Base-by-base conservation (phyloP, 2,888 invertebrate species). In the Drosophila vallismaia region DNA sequence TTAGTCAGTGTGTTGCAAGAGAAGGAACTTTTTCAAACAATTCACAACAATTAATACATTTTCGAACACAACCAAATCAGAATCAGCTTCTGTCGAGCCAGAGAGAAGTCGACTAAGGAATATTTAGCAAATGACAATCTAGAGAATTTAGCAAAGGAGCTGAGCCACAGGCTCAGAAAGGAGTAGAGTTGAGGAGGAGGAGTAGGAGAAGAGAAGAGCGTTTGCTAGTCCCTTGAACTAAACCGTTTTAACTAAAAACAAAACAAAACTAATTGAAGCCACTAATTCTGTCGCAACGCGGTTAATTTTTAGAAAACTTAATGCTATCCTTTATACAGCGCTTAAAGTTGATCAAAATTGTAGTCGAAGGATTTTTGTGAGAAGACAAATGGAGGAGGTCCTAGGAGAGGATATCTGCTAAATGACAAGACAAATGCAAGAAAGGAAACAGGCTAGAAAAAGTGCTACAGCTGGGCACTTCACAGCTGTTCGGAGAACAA, bases 81-180 rank as follows among this genome's bases (percentile, higher is more conserved):
- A 6, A 12, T 36, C 12, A 36, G 36, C 36, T 36, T 36, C 36
- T 12, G 36, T 36, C n/a, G 36, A 36, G 36, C 36, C 19, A 1
- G 2, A 19, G 19, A 36, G 36, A 36, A n/a, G 6, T 28, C 19
- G 5, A 36, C 36, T 63, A 64, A 57, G 49, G 49, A 62, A 68
- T 53, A 67, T 59, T 79, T 76, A 87, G 88, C 89, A 84, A 84
- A 78, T 82, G 89, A 88, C 88, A 89, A 89, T 88, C 88, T 79
- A 84, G 76, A 69, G 52, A 70, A 75, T 79, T 81, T 86, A 72
- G 74, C 74, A 72, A 73, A 64, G 71, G 62, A 59, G 59, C 28
- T 19, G 54, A 33, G 42, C 40, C 10, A 19, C 24, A 9, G 55
- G 48, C 54, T 69, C 19, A 19, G 19, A 2, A 19, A 19, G 19